Base-by-base conservation (phyloP, 2,888 invertebrate species). In the Ommatoiulus sabulosus region DNA sequence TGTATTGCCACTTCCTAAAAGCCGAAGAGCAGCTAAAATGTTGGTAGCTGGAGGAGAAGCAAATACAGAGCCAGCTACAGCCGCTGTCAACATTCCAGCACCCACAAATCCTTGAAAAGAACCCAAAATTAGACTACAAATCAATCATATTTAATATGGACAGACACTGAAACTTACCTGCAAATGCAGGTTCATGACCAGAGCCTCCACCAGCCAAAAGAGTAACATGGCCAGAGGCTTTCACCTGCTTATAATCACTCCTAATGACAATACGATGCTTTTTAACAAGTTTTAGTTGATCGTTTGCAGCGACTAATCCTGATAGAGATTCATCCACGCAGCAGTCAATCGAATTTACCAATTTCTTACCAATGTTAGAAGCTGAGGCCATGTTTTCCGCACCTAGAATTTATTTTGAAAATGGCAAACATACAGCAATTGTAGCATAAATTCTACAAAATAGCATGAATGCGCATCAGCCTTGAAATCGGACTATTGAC, bases 131-230 rank as follows among this genome's bases (percentile, higher is more conserved):
- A n/a, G n/a, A n/a, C n/a, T n/a, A n/a, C n/a, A n/a, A n/a, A n/a
- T n/a, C n/a, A n/a, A n/a, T n/a, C n/a, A n/a, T n/a, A n/a, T n/a
- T n/a, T n/a, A n/a, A n/a, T n/a, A n/a, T n/a, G n/a, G n/a, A n/a
- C n/a, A n/a, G n/a, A 43, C 84, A 43, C n/a, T 10, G 84, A 4
- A 48, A n/a, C 86, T 88, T 90, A 92, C 93, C 93, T 89, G 93
- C 93, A 91, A 93, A 93, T 48, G 92, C 92, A 8, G 97, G 97
- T 92, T 97, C 97, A 91, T 97, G 97, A 0, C 97, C 97, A 1
- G 96, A 96, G 0, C 97, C 96, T 1, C 97, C 97, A 0, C 97
- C 97, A 86, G 95, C 95, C 6, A 97, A 90, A 2, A 94, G 87
- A 0, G 93, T 92, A n/a, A 94, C 93, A 86, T 89, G 87, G 0